Percentiles rank a stretch among this genome's conserved stretches.
phyloP scores from a whole-genome alignment of 2,888 invertebrate genomes.

The Archips crataeganus region DNA sequence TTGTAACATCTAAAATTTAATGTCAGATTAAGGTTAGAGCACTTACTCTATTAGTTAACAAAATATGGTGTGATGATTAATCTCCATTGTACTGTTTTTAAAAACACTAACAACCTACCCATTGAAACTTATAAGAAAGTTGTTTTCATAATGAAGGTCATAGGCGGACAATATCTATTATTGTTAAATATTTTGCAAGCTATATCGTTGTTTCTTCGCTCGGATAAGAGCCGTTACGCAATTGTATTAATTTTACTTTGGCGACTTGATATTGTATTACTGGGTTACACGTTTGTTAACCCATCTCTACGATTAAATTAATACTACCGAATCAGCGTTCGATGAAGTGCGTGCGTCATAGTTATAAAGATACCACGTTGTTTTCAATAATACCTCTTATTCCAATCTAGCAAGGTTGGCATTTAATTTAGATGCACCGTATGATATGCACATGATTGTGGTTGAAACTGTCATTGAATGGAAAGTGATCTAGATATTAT shows the following conservation, averaged over 20 bases:
- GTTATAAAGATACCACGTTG: background rate
- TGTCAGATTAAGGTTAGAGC: background rate
- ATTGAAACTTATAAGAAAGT: background rate
- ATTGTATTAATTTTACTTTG: conserved; percentile 23
- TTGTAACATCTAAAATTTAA: background rate
- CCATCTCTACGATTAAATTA: conserved; percentile 1
- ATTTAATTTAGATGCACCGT: background rate
- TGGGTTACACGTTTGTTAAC: conserved; percentile 3
- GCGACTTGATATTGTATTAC: conserved; percentile 1
- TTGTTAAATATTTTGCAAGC: conserved; percentile 1
- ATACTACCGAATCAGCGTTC: conserved; percentile 3
- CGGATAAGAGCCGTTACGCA: conserved; percentile 14
- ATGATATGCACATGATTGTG: conserved; percentile 16
- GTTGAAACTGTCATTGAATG: conserved; percentile 24
- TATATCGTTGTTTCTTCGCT: conserved; percentile 1
- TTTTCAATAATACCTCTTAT: background rate
- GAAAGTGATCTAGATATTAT: conserved; percentile 28
- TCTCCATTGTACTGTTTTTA: background rate
- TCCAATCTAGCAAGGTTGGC: background rate
- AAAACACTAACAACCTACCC: background rate
- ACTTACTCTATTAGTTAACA: background rate
- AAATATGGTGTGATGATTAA: background rate
- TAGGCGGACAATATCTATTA: conserved; percentile 5
- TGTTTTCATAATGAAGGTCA: conserved; percentile 2
- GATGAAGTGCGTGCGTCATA: conserved; percentile 9